Base-by-base conservation (phyloP, 92 coral and sea anemone genomes). In the Porites lobata region DNA sequence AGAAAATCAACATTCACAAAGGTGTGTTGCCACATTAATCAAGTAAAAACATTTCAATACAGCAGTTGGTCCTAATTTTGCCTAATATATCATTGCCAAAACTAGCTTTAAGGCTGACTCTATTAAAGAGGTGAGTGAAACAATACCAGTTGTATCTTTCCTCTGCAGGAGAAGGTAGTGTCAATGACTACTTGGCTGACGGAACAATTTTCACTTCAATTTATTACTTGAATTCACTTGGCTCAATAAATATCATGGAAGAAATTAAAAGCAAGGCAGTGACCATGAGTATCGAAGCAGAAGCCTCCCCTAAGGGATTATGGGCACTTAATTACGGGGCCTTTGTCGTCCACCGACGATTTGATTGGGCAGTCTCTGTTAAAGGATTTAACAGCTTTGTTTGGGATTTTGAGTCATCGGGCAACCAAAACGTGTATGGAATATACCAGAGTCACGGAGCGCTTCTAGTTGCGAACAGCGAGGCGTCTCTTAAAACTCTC, bases 321-420 rank as follows among this genome's bases (percentile, higher is more conserved):
- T 93, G 96, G 96, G 20, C 85, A 18, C 86, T 86, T 15, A 89
- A 90, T 65, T 92, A 73, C 56, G 95, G 76, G 18, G 83, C 93
- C 1, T 58, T 92, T 12, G 63, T 79, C 17, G 82, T 92, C 59
- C 90, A 93, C 21, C 88, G 96, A 11, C 88, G 96, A n/a, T 17
- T 71, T 4, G 79, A 90, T 72, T 93, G 96, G 96, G 82, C 87
- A 21, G 92, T 93, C 8, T 75, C 83, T 52, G 94, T 85, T 8
- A 93, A 93, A 68, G 96, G 96, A 9, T 85, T 93, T 78, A 89
- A 87, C 75, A 83, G 88, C 13, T 93, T 51, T 73, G 82, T 87
- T 10, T 91, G 89, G 92, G 96, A 87, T 57, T 83, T 64, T 22
- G 96, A 93, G 58, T 26, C 82, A 13, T 86, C 76, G 13, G 22